Conservation (phyloP, 2,888 invertebrate genomes). For the Drosophila merina region DNA sequence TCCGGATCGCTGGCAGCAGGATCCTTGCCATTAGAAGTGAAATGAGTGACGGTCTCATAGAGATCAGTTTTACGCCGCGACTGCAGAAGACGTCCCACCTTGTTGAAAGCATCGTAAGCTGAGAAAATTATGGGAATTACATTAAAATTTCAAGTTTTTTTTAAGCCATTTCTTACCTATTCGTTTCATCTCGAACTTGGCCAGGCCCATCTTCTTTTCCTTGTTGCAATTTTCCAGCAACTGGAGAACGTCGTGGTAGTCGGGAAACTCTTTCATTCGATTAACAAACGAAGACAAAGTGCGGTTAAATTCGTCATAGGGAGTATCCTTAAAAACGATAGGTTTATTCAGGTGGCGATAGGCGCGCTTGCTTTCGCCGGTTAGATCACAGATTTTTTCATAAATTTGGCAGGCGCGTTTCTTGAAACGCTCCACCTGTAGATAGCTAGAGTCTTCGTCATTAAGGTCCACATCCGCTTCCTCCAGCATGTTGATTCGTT, state of each 20-base stretch:
- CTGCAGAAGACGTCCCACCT: slow-evolving; percentile 88
- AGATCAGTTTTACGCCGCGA: slow-evolving; percentile 87
- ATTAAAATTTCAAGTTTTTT: neutral
- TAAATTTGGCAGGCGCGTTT: slow-evolving; percentile 84
- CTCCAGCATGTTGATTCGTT: slow-evolving; percentile 88
- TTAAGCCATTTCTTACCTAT: slow-evolving; percentile 71
- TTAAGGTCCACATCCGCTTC: slow-evolving; percentile 90
- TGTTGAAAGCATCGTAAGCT: slow-evolving; percentile 88
- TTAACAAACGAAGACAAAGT: slow-evolving; percentile 83
- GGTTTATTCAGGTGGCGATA: slow-evolving; percentile 82
- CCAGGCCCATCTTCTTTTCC: slow-evolving; percentile 76
- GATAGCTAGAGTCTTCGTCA: slow-evolving; percentile 90
- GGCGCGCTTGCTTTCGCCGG: slow-evolving; percentile 84
- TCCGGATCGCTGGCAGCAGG: slow-evolving; percentile 86
- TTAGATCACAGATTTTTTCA: slow-evolving; percentile 88
- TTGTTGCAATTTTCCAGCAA: slow-evolving; percentile 83
- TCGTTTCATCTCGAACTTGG: slow-evolving; percentile 82
- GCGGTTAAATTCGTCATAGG: slow-evolving; percentile 82
- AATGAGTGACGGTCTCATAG: slow-evolving; percentile 86
- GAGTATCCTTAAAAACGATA: slow-evolving; percentile 81
- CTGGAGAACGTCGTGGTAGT: slow-evolving; percentile 85
- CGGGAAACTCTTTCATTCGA: slow-evolving; percentile 84
- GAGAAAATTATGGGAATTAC: slow-evolving; percentile 14
- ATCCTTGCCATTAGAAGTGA: slow-evolving; percentile 85
- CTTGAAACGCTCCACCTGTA: slow-evolving; percentile 86